Conservation (phyloP, 2,113 vertebrate genomes). For the Apteryx mantelli region DNA sequence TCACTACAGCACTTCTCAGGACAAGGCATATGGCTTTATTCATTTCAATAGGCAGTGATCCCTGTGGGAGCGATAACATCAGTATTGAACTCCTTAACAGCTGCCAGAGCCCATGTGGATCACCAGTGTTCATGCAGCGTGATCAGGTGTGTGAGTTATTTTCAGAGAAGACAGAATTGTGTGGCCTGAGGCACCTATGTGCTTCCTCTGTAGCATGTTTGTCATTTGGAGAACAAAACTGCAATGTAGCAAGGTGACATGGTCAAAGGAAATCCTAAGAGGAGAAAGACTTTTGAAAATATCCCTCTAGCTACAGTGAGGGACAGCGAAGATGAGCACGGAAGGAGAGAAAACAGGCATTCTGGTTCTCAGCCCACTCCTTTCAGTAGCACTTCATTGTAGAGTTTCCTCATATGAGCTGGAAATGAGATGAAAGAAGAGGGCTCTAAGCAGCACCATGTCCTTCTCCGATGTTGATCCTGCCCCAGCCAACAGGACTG, state of each 20-base stretch:
- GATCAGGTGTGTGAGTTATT: neutral
- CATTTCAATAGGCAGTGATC: neutral
- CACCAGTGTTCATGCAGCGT: accelerated
- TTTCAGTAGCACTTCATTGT: neutral
- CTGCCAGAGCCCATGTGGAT: neutral
- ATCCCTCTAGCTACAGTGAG: neutral
- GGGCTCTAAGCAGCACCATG: neutral
- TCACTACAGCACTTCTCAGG: neutral
- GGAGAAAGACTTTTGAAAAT: neutral
- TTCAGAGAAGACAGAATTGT: neutral
- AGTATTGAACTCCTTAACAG: neutral
- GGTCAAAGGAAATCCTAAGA: neutral
- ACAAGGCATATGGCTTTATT: neutral
- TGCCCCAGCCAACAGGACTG: neutral
- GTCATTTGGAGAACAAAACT: neutral
- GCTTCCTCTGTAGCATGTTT: neutral
- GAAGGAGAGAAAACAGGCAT: neutral
- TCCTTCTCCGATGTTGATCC: neutral
- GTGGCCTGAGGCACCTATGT: neutral
- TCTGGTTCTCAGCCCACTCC: neutral
- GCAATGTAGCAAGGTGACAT: accelerated
- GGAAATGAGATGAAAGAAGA: neutral
- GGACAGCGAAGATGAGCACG: neutral
- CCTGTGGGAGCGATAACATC: neutral
- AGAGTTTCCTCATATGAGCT: neutral